phyloP scores from a whole-genome alignment of 2,113 vertebrate species.

The Canis aureus region DNA sequence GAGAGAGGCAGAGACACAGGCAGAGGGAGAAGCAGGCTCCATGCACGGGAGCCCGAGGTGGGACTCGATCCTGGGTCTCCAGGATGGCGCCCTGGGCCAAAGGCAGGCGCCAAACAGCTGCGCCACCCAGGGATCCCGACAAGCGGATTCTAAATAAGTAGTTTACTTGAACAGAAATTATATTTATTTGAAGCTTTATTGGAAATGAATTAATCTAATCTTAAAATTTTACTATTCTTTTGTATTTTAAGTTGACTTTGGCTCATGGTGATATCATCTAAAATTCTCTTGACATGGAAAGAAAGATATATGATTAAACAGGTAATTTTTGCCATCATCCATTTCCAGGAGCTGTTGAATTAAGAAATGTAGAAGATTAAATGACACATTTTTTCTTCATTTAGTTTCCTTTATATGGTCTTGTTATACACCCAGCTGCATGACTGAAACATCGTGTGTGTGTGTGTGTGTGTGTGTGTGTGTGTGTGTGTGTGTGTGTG shows the following conservation, averaged over 20 bases:
- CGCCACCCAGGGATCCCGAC: too few species aligned
- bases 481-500: neutral
- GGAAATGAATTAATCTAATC: neutral
- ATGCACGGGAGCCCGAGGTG: too few species aligned
- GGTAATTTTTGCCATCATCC: neutral
- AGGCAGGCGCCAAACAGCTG: too few species aligned
- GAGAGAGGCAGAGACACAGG: too few species aligned
- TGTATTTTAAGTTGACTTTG: neutral
- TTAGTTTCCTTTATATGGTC: neutral
- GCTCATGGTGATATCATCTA: neutral
- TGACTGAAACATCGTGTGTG: neutral
- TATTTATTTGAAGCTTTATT: neutral
- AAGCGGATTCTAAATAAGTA: neutral
- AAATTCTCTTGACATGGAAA: neutral
- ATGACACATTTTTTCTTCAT: neutral
- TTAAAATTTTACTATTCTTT: neutral
- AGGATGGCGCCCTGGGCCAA: too few species aligned
- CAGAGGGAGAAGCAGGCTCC: too few species aligned
- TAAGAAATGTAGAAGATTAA: neutral
- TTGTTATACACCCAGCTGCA: neutral
- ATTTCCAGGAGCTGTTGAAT: neutral
- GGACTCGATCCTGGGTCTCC: too few species aligned
- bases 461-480: neutral
- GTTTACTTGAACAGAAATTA: neutral
- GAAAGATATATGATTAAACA: neutral